These are phyloP conservation scores for Chymomyza costata DNA, from an alignment of 1,140 invertebrate species.

Conservation along the genomic window DNA sequence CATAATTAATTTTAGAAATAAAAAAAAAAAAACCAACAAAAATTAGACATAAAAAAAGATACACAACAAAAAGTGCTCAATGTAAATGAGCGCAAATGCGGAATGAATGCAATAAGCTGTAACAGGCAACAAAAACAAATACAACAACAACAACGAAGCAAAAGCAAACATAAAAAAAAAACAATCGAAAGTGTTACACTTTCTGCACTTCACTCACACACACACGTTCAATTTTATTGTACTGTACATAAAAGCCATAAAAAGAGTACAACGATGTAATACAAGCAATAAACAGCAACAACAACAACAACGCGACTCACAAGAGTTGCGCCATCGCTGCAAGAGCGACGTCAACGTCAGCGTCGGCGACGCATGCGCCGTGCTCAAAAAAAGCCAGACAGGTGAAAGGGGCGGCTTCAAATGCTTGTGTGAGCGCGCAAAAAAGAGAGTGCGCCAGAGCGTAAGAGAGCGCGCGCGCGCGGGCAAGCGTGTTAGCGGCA, in stretches of 20 bases:
- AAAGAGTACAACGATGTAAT: constrained; percentile 48
- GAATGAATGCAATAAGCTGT: constrained; percentile 62
- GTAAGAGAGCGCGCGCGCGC: too few relatives aligned
- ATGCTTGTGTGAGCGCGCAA: too few relatives aligned
- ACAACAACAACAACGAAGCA: constrained; percentile 8
- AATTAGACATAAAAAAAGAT: constrained; percentile 26
- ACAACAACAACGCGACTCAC: constrained; percentile 23
- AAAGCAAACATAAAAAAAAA: constrained; percentile 37
- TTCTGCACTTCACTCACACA: constrained; percentile 55
- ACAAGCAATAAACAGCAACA: constrained; percentile 31
- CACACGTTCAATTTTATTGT: too few relatives aligned
- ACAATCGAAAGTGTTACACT: constrained; percentile 73
- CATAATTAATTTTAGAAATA: constrained; percentile 62
- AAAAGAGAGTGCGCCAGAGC: too few relatives aligned
- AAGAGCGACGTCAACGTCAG: constrained; percentile 7
- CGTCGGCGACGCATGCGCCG: constrained; percentile 36
- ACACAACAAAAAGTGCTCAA: constrained; percentile 28
- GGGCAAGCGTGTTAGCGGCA: too few relatives aligned
- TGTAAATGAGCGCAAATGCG: constrained; percentile 71
- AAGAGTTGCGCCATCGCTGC: constrained; percentile 62
- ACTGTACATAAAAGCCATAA: constrained; percentile 10
- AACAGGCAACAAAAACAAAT: constrained; percentile 29
- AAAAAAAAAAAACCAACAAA: constrained; percentile 14
- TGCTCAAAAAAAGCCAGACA: constrained; percentile 17
- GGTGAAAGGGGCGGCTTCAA: constrained; percentile 20